These are phyloP conservation scores for Siderastrea siderea DNA, from an alignment of 92 coral and sea anemone species.

Conservation along the genomic window DNA sequence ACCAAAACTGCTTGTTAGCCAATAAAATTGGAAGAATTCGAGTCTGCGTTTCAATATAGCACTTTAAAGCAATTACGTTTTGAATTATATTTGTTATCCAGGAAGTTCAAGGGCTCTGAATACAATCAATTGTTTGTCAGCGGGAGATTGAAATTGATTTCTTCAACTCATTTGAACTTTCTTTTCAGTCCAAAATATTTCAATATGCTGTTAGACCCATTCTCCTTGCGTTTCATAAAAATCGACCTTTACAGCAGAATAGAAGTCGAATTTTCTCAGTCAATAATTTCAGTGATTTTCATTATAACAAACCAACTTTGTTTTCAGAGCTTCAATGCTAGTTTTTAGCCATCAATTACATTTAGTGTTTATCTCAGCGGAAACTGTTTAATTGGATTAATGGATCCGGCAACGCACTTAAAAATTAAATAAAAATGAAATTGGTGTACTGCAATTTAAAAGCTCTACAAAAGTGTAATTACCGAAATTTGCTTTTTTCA, in stretches of 20 bases:
- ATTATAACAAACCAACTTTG: neutral
- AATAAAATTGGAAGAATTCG: neutral
- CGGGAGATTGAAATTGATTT: slow-evolving; percentile 1
- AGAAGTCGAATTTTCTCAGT: neutral
- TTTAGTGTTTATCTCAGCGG: neutral
- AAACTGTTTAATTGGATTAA: slow-evolving; percentile 5
- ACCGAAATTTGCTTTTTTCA: too few relatives aligned
- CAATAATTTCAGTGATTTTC: neutral
- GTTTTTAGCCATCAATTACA: too few relatives aligned
- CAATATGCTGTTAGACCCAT: neutral
- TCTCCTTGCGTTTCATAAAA: neutral
- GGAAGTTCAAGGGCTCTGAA: neutral
- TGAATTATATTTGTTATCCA: neutral
- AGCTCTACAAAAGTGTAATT: too few relatives aligned
- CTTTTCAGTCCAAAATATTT: neutral
- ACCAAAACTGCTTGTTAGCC: neutral
- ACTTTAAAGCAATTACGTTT: neutral
- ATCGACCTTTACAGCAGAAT: neutral
- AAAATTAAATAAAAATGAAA: too few relatives aligned
- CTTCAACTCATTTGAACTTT: neutral
- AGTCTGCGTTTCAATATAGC: slow-evolving; percentile 7
- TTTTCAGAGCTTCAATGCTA: too few relatives aligned
- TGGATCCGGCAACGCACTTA: neutral
- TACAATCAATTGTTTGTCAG: slow-evolving; percentile 14
- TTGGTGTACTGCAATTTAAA: too few relatives aligned